phyloP scores from a whole-genome alignment of 2,113 vertebrate species.

The Petrocephalus zakoni region DNA sequence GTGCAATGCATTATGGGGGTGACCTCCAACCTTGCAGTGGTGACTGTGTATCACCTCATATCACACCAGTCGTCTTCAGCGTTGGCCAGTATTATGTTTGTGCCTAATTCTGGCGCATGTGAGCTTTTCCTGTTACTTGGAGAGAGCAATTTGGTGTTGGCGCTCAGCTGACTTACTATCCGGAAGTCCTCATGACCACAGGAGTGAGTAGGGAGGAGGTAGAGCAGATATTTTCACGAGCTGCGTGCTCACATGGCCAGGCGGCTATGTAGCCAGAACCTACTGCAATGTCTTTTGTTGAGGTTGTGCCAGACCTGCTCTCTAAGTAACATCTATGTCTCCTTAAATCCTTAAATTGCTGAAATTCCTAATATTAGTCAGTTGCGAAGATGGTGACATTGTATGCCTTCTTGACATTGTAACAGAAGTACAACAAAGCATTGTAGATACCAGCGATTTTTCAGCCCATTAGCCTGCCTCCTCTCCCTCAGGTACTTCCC shows the following conservation, averaged over 20 bases:
- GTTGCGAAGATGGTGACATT: neutral
- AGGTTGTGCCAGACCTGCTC: neutral
- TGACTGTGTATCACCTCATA: neutral
- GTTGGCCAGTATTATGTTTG: slow-evolving; percentile 49
- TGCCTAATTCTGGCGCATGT: slow-evolving; percentile 56
- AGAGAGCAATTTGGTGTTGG: slow-evolving; percentile 42
- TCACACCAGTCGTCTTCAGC: slow-evolving; percentile 31
- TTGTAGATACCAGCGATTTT: neutral
- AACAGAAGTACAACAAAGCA: neutral
- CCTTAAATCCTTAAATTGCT: neutral
- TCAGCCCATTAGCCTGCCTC: neutral
- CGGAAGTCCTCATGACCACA: slow-evolving; percentile 6
- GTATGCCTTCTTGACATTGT: neutral
- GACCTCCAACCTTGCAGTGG: neutral
- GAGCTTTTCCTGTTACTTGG: slow-evolving; percentile 48
- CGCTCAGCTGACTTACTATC: slow-evolving; percentile 4
- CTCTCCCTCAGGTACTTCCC: slow-evolving; percentile 78
- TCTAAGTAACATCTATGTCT: neutral
- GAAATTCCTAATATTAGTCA: neutral
- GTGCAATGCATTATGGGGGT: neutral
- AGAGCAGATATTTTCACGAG: neutral
- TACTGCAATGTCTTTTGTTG: neutral
- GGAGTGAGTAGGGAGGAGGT: neutral
- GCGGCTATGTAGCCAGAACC: neutral
- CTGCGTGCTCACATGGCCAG: too few relatives aligned